Evolutionary conservation across 2,797 vertebrate species (phyloP).

Genomic region (Periparus ater): DNA sequence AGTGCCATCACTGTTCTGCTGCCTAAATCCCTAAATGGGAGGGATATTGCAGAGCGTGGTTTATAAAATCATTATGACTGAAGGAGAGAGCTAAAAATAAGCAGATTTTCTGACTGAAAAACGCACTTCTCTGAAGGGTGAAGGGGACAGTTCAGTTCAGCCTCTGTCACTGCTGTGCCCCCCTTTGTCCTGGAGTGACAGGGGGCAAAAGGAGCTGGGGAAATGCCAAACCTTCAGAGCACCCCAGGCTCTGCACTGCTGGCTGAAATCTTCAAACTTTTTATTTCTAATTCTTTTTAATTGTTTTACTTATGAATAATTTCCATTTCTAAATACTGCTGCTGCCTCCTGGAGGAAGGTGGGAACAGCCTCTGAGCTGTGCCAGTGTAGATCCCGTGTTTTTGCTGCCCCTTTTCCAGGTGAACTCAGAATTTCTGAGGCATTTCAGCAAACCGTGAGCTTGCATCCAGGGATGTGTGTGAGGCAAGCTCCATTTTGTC

Average conservation of each 20-base stretch:
- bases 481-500: slow-evolving; percentile 23
- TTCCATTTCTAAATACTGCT: background rate
- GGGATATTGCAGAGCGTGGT: too few relatives aligned
- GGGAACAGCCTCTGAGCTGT: background rate
- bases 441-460: background rate
- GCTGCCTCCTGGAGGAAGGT: slow-evolving; percentile 22
- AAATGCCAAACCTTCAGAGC: background rate
- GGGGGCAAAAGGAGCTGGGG: background rate
- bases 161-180: background rate
- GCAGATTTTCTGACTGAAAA: background rate
- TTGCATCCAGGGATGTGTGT: background rate
- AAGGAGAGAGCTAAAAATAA: background rate
- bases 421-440: background rate
- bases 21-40: background rate
- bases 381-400: background rate
- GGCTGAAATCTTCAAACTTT: background rate
- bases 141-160: background rate
- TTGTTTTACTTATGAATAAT: background rate
- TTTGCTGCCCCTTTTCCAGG: background rate
- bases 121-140: background rate
- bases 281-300: background rate
- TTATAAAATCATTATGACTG: background rate
- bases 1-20: background rate
- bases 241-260: background rate
- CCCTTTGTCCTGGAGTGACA: background rate